Base-by-base conservation (phyloP, 2,888 invertebrate genomes). In the Arrhopalites spinosus region DNA sequence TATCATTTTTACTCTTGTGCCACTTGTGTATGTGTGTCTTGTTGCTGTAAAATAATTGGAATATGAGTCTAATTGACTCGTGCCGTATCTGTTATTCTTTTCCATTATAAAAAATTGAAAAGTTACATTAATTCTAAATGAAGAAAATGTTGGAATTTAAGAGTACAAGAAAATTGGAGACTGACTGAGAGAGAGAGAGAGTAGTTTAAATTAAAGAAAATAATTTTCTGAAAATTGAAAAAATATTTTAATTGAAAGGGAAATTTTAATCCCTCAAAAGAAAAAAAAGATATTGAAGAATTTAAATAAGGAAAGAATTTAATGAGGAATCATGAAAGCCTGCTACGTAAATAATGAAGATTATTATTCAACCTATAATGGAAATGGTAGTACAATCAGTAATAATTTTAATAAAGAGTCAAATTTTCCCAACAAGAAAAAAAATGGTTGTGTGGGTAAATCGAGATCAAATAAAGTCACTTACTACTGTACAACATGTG, bases 401-500 rank as follows among this genome's bases (percentile, higher is more conserved):
- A 43, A 20, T 66, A 43, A 66, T 20, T 66, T 13, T 17, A 63
- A 63, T 23, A 43, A 23, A 5, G 43, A n/a, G 17, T 11, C 25
- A 25, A 13, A 3, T 1, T 45, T 15, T 72, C 45, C 20, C 15
- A 63, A 23, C 25, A 69, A n/a, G 15, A 71, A 61, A 20, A 71
- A 71, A 71, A 36, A 43, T n/a, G 67, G 13, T 67, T 30, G 30
- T 53, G 53, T 53, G 63, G 23, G 53, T 53, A 53, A 53, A 23
- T 17, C 20, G 23, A 2, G 25, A 29, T 45, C 67, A 23, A 67
- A 23, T 25, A 71, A 71, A 71, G 36, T 59, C 23, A 72, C 45
- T 45, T 25, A 69, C 61, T 63, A 47, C 50, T 75, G 75, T 45
- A 61, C 27, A n/a, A 70, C 69, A n/a, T 75, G 75, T 75, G 75